phyloP scores from a whole-genome alignment of 1,140 invertebrate species.

The Zaprionus vittiger region DNA sequence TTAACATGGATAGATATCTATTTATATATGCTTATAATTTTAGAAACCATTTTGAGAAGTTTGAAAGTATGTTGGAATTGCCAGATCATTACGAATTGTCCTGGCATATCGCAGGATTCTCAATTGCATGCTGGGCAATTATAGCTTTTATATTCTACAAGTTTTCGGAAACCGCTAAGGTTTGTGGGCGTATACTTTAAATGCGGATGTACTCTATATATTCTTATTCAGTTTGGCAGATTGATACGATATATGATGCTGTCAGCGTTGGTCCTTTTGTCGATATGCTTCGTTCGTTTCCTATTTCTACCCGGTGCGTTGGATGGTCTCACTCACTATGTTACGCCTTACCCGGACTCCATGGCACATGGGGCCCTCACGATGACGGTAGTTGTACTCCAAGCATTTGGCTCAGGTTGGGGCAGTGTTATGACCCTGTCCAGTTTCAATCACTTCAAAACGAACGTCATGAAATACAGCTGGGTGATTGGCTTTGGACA shows the following conservation, averaged over 20 bases:
- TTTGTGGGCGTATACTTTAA: not conserved
- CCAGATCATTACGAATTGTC: constrained; percentile 25
- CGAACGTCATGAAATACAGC: constrained; percentile 86
- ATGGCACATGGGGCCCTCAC: constrained; percentile 23
- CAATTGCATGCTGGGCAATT: constrained; percentile 47
- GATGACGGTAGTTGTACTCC: constrained; percentile 51
- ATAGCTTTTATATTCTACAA: constrained; percentile 58
- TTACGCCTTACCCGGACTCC: constrained; percentile 86
- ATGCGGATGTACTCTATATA: not conserved
- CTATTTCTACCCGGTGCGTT: constrained; percentile 88
- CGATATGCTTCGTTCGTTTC: constrained; percentile 58
- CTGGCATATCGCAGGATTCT: constrained; percentile 40
- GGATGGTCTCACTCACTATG: constrained; percentile 91
- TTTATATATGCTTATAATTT: not conserved
- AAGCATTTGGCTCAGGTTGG: constrained; percentile 93
- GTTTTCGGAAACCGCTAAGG: constrained; percentile 58
- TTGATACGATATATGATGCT: constrained; percentile 55
- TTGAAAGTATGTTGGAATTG: not conserved
- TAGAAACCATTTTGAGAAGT: constrained; percentile 44
- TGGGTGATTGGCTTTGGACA: constrained; percentile 75
- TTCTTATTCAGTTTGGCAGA: constrained; percentile 58
- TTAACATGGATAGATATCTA: not conserved
- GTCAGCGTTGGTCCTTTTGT: constrained; percentile 35
- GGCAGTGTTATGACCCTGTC: constrained; percentile 95
- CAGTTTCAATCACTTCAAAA: constrained; percentile 94